Conservation (phyloP, 2,888 invertebrate species). For the Fragum sueziense region DNA sequence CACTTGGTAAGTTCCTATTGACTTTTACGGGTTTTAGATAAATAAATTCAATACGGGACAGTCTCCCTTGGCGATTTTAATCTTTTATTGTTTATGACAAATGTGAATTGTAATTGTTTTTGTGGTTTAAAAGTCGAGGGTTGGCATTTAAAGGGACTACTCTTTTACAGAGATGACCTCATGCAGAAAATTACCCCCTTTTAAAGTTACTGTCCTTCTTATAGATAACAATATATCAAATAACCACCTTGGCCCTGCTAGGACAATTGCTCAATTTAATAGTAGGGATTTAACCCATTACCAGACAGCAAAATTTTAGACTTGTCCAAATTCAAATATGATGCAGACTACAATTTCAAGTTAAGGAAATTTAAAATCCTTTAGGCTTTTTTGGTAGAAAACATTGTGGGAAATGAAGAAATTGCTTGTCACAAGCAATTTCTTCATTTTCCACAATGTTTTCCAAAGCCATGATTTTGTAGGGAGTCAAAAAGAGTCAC, state of each 20-base stretch:
- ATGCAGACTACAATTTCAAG: no score
- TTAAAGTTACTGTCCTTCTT: slow-evolving; percentile 7
- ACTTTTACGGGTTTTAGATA: slow-evolving; percentile 35
- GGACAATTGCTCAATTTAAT: not conserved
- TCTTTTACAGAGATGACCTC: slow-evolving; percentile 11
- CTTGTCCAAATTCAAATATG: no score
- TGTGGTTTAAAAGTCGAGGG: not conserved
- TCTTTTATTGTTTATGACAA: not conserved
- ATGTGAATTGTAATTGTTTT: not conserved
- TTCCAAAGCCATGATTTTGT: no score
- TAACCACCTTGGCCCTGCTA: not conserved
- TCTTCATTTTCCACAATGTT: no score
- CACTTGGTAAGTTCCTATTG: slow-evolving; percentile 49
- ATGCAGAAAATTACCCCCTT: slow-evolving; percentile 19
- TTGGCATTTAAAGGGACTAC: slow-evolving; percentile 7
- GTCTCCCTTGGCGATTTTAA: not conserved
- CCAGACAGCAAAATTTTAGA: no score
- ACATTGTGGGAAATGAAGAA: no score
- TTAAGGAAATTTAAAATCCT: no score
- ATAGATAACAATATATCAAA: slow-evolving; percentile 1
- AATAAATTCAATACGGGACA: not conserved
- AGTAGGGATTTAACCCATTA: no score
- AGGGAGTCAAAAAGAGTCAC: no score
- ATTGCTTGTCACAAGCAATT: no score
- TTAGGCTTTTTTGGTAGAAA: no score